Conservation (phyloP, 2,888 invertebrate genomes). For the Omphaloscelis lunosa region DNA sequence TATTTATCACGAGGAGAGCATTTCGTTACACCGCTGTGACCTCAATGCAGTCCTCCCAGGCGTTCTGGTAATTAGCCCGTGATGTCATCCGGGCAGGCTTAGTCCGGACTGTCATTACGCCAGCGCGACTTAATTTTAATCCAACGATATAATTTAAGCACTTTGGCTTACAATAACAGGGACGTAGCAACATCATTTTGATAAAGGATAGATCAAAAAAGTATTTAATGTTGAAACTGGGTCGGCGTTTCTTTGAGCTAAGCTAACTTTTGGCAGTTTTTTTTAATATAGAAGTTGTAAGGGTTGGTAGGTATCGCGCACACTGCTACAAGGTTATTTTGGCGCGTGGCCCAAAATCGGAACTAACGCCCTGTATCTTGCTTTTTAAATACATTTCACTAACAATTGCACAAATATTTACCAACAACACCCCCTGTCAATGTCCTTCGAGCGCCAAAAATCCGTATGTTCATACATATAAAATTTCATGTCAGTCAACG, state of each 20-base stretch:
- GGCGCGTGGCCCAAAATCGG: background rate
- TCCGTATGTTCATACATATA: too few relatives aligned
- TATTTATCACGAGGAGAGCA: slow-evolving; percentile 18
- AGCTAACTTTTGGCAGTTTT: background rate
- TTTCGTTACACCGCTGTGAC: slow-evolving; percentile 32
- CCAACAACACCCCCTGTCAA: background rate
- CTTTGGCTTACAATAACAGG: slow-evolving; percentile 10
- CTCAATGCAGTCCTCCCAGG: slow-evolving; percentile 30
- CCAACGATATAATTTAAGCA: slow-evolving; percentile 5
- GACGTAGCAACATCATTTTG: slow-evolving; percentile 1
- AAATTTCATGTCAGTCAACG: too few relatives aligned
- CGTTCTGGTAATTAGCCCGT: slow-evolving; percentile 43
- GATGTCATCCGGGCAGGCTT: slow-evolving; percentile 44
- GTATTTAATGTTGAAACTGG: background rate
- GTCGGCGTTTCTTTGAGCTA: background rate
- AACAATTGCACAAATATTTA: background rate
- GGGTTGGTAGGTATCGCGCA: too few relatives aligned
- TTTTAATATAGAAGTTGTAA: background rate
- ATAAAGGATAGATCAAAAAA: slow-evolving; percentile 7
- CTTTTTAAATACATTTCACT: background rate
- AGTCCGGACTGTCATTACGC: slow-evolving; percentile 11
- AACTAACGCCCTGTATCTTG: too few relatives aligned
- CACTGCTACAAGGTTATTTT: background rate
- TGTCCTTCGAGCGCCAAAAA: background rate
- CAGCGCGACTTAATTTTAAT: slow-evolving; percentile 11